A percentile compares a stretch with the other conserved stretches of the same genome.
Conservation (phyloP, 2,113 vertebrate species). For the Solea senegalensis region DNA sequence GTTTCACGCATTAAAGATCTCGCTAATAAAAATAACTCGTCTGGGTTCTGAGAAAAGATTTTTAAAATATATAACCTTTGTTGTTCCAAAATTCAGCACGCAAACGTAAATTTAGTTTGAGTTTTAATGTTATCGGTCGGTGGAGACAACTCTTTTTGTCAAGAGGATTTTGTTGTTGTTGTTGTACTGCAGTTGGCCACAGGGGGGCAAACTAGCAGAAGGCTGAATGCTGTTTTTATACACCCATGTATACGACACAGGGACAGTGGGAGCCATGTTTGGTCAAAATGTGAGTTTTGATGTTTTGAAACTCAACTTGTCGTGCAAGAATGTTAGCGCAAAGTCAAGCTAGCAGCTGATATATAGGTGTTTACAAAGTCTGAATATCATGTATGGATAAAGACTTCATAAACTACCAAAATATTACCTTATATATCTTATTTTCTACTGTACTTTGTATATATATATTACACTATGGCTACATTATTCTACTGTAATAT, state of each 20-base stretch:
- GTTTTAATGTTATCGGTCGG: too few relatives aligned
- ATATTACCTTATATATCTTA: conserved; percentile 43
- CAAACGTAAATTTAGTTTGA: neutral
- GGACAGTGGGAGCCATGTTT: neutral
- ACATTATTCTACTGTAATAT: conserved; percentile 62
- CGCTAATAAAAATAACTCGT: neutral
- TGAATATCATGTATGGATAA: conserved; percentile 44
- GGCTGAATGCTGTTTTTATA: neutral
- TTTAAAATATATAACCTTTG: neutral
- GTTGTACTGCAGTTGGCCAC: neutral
- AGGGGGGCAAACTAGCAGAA: neutral
- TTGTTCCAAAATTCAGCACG: neutral
- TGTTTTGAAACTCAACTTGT: neutral
- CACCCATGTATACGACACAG: neutral
- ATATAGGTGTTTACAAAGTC: conserved; percentile 30
- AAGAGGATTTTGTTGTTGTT: neutral
- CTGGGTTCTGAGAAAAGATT: neutral
- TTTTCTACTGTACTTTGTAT: conserved; percentile 40
- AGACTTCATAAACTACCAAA: conserved; percentile 42
- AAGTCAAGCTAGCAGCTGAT: conserved; percentile 3
- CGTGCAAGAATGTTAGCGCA: neutral
- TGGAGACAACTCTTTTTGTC: too few relatives aligned
- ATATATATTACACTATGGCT: conserved; percentile 58
- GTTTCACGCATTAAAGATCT: neutral
- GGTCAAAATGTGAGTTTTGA: neutral